Percentiles rank a stretch among this genome's conserved stretches.
Evolutionary conservation across 2,797 vertebrate genomes (phyloP).

Genomic region (Gymnoscopelus microlampas): DNA sequence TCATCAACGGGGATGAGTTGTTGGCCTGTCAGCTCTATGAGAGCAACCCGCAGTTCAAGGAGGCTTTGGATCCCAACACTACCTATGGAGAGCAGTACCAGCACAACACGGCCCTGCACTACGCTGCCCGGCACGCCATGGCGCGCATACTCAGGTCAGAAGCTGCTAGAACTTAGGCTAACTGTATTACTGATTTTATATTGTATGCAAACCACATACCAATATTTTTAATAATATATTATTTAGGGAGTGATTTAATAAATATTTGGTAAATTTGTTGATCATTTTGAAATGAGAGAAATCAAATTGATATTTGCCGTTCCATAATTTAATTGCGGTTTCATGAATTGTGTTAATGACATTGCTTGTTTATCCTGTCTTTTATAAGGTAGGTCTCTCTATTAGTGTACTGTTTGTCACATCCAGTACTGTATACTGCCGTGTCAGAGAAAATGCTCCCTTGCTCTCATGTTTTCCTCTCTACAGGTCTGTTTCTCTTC

Average conservation of each 20-base stretch:
- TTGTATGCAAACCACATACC: no score
- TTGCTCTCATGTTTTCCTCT: slow-evolving; percentile 33
- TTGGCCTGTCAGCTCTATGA: slow-evolving; percentile 97
- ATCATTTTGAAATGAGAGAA: no score
- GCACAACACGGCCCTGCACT: slow-evolving; percentile 98
- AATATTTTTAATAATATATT: no score
- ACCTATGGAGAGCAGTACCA: slow-evolving; percentile 98
- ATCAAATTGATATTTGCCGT: no score
- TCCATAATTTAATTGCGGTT: no score
- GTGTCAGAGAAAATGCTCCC: slow-evolving; percentile 25
- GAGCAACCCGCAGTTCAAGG: slow-evolving; percentile 96
- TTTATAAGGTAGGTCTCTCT: neutral
- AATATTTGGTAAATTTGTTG: no score
- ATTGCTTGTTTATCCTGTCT: no score
- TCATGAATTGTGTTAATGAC: no score
- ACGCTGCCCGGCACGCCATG: slow-evolving; percentile 96
- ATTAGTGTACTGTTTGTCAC: slow-evolving; percentile 17
- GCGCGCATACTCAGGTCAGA: slow-evolving; percentile 94
- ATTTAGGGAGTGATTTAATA: no score
- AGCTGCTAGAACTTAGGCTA: neutral
- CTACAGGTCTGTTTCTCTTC: slow-evolving; percentile 53
- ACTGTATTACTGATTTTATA: no score
- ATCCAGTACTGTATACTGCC: slow-evolving; percentile 9
- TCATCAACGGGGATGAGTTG: slow-evolving; percentile 95
- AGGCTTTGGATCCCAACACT: slow-evolving; percentile 96